Percentiles rank a stretch among this genome's conserved stretches.
phyloP scores from a whole-genome alignment of 2,888 invertebrate genomes.

The Eupithecia vulgata region DNA sequence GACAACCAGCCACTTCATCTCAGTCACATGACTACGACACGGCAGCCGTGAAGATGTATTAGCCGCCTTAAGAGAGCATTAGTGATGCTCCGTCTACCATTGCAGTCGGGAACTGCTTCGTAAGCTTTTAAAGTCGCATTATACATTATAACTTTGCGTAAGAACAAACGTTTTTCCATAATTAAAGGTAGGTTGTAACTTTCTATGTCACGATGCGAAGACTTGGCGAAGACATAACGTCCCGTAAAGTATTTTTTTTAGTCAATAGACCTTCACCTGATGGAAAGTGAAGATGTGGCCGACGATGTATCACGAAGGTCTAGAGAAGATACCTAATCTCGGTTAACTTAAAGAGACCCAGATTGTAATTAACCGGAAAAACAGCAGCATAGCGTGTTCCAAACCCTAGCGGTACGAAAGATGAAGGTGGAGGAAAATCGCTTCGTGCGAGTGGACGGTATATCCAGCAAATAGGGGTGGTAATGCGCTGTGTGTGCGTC shows the following conservation, averaged over 20 bases:
- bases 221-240: neutral
- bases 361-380: too few relatives aligned
- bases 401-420: too few relatives aligned
- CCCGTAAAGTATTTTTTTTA: neutral
- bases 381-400: too few relatives aligned
- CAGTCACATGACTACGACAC: slow-evolving; percentile 56
- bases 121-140: slow-evolving; percentile 36
- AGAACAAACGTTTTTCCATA: slow-evolving; percentile 21
- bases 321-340: too few relatives aligned
- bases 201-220: slow-evolving; percentile 18
- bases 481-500: too few relatives aligned
- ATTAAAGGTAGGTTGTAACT: slow-evolving; percentile 23
- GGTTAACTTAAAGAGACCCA: too few relatives aligned
- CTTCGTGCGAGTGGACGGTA: too few relatives aligned
- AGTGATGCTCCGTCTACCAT: slow-evolving; percentile 49
- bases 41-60: slow-evolving; percentile 62
- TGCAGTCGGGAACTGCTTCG: slow-evolving; percentile 18
- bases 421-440: too few relatives aligned
- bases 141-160: slow-evolving; percentile 32
- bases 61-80: slow-evolving; percentile 52
- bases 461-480: too few relatives aligned
- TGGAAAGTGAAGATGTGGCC: too few relatives aligned
- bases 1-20: slow-evolving; percentile 54
- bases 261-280: too few relatives aligned
- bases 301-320: too few relatives aligned